A percentile compares a stretch with the other conserved stretches of the same genome.
Evolutionary conservation across 2,888 invertebrate species (phyloP).

Genomic region (Tenthredo scrophulariae): DNA sequence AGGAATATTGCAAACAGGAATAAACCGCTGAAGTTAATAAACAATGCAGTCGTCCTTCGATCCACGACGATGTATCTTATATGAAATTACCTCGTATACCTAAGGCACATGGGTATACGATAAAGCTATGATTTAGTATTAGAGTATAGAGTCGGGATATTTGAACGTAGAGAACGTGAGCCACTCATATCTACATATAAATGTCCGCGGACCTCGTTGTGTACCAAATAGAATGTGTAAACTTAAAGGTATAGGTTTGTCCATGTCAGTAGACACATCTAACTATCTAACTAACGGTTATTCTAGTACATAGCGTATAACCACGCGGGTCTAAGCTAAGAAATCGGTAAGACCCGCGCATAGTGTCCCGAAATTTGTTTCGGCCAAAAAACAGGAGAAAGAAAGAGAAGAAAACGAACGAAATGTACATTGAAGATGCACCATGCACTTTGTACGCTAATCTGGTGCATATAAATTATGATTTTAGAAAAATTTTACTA

Average conservation of each 20-base stretch:
- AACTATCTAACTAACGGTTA: constrained; percentile 50
- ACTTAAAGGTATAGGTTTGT: constrained; percentile 21
- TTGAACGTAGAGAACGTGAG: constrained; percentile 5
- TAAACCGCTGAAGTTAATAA: background rate
- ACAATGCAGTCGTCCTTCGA: background rate
- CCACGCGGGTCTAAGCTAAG: constrained; percentile 21
- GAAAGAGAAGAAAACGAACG: no score
- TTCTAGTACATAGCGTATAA: constrained; percentile 47
- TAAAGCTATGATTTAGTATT: background rate
- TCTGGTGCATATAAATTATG: background rate
- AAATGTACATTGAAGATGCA: background rate
- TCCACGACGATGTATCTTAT: background rate
- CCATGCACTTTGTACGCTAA: background rate
- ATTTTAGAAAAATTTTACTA: background rate
- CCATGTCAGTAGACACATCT: constrained; percentile 6
- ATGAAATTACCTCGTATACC: background rate
- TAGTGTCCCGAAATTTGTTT: background rate
- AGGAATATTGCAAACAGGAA: background rate
- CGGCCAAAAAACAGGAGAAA: background rate
- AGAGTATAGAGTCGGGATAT: background rate
- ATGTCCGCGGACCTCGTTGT: constrained; percentile 30
- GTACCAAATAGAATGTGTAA: constrained; percentile 39
- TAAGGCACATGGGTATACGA: background rate
- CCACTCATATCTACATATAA: constrained; percentile 18
- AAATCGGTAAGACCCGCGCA: background rate